A percentile compares a stretch with the other conserved stretches of the same genome.
Conservation (phyloP, 2,888 invertebrate genomes). For the Caenorhabditis panamensis region DNA sequence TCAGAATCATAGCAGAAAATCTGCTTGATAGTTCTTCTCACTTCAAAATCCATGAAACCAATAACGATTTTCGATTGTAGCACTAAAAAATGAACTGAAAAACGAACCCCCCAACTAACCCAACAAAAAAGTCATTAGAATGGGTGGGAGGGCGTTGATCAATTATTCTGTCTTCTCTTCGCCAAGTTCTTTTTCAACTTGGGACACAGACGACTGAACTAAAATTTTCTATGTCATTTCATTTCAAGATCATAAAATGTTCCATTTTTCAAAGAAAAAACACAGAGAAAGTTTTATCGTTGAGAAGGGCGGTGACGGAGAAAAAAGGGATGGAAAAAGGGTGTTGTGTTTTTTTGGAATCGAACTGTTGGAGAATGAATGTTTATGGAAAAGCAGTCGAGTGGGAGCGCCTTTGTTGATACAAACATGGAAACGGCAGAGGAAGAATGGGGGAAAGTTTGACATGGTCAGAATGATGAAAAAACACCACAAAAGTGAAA, state of each 20-base stretch:
- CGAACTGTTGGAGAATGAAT: conserved; percentile 22
- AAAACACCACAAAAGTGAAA: too few relatives aligned
- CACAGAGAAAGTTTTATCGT: too few relatives aligned
- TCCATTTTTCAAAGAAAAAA: neutral
- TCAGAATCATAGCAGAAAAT: too few relatives aligned
- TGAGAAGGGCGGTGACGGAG: too few relatives aligned
- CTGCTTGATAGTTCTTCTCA: too few relatives aligned
- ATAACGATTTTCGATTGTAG: too few relatives aligned
- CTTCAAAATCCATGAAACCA: too few relatives aligned
- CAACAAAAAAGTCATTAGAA: conserved; percentile 50
- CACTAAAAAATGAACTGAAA: conserved; percentile 17
- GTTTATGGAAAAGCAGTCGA: conserved; percentile 23
- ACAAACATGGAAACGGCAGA: conserved; percentile 13
- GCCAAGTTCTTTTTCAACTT: conserved; percentile 6
- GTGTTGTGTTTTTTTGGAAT: too few relatives aligned
- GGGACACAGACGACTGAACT: neutral
- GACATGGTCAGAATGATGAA: neutral
- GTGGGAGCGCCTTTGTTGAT: conserved; percentile 40
- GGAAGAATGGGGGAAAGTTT: neutral
- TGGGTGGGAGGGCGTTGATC: conserved; percentile 51
- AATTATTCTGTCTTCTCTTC: conserved; percentile 42
- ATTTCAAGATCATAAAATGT: neutral
- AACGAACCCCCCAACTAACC: neutral
- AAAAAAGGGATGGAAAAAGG: conserved; percentile 12
- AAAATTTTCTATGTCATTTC: neutral